phyloP scores from a whole-genome alignment of 2,113 vertebrate genomes.

The Phaetusa simplex region DNA sequence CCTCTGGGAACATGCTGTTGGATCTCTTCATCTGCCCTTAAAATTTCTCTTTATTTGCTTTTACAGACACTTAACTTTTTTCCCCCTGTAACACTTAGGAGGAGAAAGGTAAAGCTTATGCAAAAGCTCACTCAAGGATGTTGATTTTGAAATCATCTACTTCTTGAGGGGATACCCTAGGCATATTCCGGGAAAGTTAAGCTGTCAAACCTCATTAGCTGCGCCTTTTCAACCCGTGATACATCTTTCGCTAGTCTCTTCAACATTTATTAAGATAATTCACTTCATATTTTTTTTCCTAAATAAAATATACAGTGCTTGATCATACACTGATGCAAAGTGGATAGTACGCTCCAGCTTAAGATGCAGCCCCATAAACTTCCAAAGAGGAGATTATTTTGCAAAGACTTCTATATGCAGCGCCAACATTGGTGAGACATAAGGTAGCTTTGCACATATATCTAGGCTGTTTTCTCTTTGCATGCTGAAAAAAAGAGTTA shows the following conservation, averaged over 20 bases:
- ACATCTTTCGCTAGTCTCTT: conserved; percentile 37
- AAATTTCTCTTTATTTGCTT: conserved; percentile 44
- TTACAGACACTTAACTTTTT: conserved; percentile 31
- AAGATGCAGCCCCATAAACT: not conserved
- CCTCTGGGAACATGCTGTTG: not conserved
- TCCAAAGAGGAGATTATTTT: not conserved
- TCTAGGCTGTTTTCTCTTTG: not conserved
- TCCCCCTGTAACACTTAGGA: conserved; percentile 20
- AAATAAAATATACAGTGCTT: conserved; percentile 34
- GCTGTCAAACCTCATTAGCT: conserved; percentile 64
- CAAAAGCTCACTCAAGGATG: conserved; percentile 37
- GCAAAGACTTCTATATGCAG: not conserved
- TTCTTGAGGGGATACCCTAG: conserved; percentile 65
- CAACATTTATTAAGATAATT: conserved; percentile 29
- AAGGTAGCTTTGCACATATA: not conserved
- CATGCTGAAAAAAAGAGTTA: not conserved
- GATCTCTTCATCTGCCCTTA: conserved; percentile 33
- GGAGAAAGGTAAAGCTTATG: conserved; percentile 36
- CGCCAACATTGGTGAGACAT: not conserved
- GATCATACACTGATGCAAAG: not conserved
- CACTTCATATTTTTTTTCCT: not conserved
- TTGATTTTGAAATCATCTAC: conserved; percentile 37
- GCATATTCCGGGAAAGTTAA: conserved; percentile 22
- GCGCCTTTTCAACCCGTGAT: not conserved
- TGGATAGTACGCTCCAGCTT: not conserved